phyloP scores from a whole-genome alignment of 2,888 invertebrate genomes.

The Andrena marginata region DNA sequence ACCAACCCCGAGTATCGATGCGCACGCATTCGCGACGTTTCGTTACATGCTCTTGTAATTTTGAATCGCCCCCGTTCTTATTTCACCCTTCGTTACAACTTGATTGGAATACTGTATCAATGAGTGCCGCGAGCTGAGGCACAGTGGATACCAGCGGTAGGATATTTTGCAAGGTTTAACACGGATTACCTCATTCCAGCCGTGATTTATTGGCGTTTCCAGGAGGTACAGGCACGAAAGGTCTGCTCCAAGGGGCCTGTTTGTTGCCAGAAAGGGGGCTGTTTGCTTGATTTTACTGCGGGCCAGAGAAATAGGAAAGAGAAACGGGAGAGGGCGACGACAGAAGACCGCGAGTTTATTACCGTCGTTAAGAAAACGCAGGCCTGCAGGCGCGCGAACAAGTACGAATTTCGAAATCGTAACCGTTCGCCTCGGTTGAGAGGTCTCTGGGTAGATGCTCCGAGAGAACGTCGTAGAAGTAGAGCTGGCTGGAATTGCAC shows the following conservation, averaged over 20 bases:
- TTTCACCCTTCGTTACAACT: not conserved
- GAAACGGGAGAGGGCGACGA: conserved; percentile 30
- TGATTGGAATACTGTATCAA: not conserved
- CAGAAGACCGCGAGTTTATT: conserved; percentile 47
- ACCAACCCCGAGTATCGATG: conserved; percentile 13
- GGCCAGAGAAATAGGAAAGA: conserved; percentile 31
- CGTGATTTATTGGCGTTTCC: conserved; percentile 7
- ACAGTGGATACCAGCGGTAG: not conserved
- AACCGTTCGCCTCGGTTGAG: conserved; percentile 13
- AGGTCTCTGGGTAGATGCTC: not conserved
- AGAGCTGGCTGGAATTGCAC: conserved; percentile 14
- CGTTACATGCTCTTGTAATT: not conserved
- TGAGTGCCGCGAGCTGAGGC: not conserved
- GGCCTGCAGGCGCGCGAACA: not conserved
- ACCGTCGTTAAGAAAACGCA: conserved; percentile 53
- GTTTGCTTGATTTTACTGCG: conserved; percentile 29
- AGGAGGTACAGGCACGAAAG: not conserved
- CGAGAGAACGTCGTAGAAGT: conserved; percentile 5
- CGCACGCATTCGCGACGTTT: conserved; percentile 12
- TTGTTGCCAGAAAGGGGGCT: not conserved
- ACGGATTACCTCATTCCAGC: not conserved
- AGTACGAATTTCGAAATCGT: conserved; percentile 44
- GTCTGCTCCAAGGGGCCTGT: conserved; percentile 2
- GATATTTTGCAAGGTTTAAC: not conserved
- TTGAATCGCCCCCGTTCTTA: not conserved